Evolutionary conservation across 2,888 invertebrate species (phyloP), one percentile per base, ranked within the genome.

Genomic region (Habrosyne pyritoides): DNA sequence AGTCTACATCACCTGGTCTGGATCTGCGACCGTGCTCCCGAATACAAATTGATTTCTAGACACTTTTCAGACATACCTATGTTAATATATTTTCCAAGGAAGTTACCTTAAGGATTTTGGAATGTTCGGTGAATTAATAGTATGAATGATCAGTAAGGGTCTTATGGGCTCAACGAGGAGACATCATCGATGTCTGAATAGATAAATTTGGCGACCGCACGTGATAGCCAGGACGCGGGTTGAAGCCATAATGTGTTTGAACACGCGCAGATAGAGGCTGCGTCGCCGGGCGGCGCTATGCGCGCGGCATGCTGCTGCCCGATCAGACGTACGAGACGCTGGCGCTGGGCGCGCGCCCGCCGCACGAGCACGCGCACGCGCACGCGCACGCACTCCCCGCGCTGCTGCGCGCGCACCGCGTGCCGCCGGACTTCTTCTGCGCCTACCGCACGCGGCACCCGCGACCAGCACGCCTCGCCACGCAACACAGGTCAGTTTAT

Each of bases 351-450:
- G 30, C 47, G 36, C 52, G 26, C 60, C 86, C 67, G 93, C 94
- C 83, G 91, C n/a, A n/a, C 2, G 33, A 12, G 93, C 58, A 50
- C 56, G 94, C 68, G 94, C 86, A 93, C 94, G 84, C 79, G 93
- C 67, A 87, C 87, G 88, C 93, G 57, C 71, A 24, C 94, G 94
- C 75, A 53, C 77, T 83, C 69, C 77, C 67, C 56, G 75, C 78
- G 60, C 69, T 87, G 70, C 77, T 87, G 69, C 83, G 76, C 60
- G 82, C 82, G 53, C 94, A 96, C 84, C 94, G 95, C 71, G 95
- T 95, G 75, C 94, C 95, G 24, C 95, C 96, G 0, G 96, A 96
- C 81, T 96, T 96, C 89, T 96, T 96, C 89, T 96, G 96, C 86
- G 93, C 94, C 64, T 94, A 96, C 83, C 90, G 94, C 53, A 56